phyloP scores from a whole-genome alignment of 2,888 invertebrate species.

The Gastrophysa polygoni region DNA sequence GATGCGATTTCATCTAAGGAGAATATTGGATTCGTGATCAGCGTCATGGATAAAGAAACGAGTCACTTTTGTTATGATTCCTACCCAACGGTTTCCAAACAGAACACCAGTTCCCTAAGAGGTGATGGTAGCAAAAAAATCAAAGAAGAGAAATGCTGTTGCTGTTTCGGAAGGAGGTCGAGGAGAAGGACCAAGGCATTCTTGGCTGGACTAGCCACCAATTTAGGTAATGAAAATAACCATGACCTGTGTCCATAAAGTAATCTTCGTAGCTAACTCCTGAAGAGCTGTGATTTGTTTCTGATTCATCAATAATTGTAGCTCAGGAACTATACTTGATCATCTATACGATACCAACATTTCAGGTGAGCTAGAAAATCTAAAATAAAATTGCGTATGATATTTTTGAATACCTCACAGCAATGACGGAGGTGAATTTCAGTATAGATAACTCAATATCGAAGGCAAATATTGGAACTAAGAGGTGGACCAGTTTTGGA shows the following conservation, averaged over 20 bases:
- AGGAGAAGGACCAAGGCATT: constrained; percentile 60
- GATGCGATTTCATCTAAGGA: constrained; percentile 1
- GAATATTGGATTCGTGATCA: constrained; percentile 1
- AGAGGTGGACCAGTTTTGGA: no score
- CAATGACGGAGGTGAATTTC: no score
- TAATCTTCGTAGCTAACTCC: no score
- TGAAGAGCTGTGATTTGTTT: no score
- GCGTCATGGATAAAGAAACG: constrained; percentile 50
- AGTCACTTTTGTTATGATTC: constrained; percentile 59
- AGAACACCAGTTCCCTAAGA: constrained; percentile 52
- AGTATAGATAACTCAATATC: no score
- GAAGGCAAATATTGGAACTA: no score
- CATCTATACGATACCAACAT: no score
- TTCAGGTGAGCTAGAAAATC: no score
- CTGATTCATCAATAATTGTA: no score
- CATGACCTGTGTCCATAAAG: background rate
- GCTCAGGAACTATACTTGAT: no score
- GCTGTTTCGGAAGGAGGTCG: constrained; percentile 52
- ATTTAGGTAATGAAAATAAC: constrained; percentile 58
- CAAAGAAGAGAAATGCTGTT: constrained; percentile 49
- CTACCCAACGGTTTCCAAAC: constrained; percentile 54
- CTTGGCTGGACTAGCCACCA: constrained; percentile 77
- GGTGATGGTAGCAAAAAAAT: constrained; percentile 57
- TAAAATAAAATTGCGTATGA: no score
- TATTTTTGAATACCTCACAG: no score